phyloP scores from a whole-genome alignment of 2,113 vertebrate genomes.

The Pluvialis apricaria region DNA sequence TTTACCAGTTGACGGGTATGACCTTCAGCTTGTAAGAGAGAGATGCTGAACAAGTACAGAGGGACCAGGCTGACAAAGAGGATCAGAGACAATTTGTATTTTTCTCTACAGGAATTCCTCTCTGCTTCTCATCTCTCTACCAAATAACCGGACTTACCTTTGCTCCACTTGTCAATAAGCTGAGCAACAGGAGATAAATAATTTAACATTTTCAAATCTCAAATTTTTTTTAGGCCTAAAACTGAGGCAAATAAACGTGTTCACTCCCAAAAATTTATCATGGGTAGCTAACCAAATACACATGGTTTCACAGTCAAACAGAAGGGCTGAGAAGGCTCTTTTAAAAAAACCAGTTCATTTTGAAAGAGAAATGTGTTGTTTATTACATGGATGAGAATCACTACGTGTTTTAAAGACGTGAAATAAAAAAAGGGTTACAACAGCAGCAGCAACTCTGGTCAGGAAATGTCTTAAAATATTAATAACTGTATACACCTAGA shows the following conservation, averaged over 20 bases:
- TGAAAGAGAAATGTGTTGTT: neutral
- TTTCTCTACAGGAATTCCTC: neutral
- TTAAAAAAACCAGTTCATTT: neutral
- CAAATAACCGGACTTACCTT: neutral
- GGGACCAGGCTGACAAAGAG: neutral
- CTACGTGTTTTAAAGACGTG: neutral
- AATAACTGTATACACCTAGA: neutral
- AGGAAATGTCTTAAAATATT: conserved; percentile 12
- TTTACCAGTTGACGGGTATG: neutral
- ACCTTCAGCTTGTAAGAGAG: neutral
- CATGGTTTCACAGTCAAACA: neutral
- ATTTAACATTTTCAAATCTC: neutral
- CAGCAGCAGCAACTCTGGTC: neutral
- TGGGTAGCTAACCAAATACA: neutral
- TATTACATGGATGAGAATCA: neutral
- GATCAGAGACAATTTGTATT: neutral
- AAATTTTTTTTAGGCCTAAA: neutral
- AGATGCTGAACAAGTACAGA: neutral
- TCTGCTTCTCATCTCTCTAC: neutral
- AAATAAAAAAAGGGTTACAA: neutral
- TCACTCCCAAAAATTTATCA: neutral
- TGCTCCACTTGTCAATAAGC: neutral
- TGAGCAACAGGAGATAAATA: neutral
- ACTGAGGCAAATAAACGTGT: neutral
- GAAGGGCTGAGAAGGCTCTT: neutral